Base-by-base conservation (phyloP, 2,888 invertebrate genomes). In the Drosophila imparisetae region DNA sequence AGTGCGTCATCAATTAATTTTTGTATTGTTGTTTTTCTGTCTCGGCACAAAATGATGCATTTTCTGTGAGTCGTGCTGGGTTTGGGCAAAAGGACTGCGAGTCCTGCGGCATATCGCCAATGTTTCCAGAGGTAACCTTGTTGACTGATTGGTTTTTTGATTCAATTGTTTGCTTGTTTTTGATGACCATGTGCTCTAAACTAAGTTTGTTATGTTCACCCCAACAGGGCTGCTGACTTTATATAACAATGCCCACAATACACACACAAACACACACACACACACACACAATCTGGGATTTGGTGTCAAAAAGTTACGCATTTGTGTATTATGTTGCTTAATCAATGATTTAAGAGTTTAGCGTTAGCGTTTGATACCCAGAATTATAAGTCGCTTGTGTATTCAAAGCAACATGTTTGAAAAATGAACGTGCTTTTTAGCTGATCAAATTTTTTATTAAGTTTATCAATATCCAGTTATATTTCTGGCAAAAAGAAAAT, bases 1-100 rank as follows among this genome's bases (percentile, higher is more conserved):
- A 34, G 65, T 70, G 65, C 59, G 82, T 78, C 84, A 86, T 84
- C 87, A 86, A 86, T 84, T 84, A 84, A 84, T 84, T 84, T 86
- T 86, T 78, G 84, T 72, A 80, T 80, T 80, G 77, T 77, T 86
- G 79, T 79, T 68, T 74, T 73, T 71, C 63, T 78, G 79, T 83
- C 79, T 75, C 66, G 66, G 65, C 64, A 54, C 55, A 68, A 72
- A 68, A 75, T 79, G 74, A 70, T 75, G 64, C 58, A 80, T 67
- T 72, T 71, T 49, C 60, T 21, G 57, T 38, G 49, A 45, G 58
- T 52, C 57, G 21, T 24, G 13, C 15, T 57, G 24, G 50, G 36
- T n/a, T n/a, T 54, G 11, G 45, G 45, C 21, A 30, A 24, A 24
- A 15, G 54, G 36, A 32, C 38, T n/a, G 32, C 30, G 36, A 36